These are phyloP conservation scores for Ahaetulla prasina DNA, from an alignment of 2,113 vertebrate genomes.

Conservation along the genomic window DNA sequence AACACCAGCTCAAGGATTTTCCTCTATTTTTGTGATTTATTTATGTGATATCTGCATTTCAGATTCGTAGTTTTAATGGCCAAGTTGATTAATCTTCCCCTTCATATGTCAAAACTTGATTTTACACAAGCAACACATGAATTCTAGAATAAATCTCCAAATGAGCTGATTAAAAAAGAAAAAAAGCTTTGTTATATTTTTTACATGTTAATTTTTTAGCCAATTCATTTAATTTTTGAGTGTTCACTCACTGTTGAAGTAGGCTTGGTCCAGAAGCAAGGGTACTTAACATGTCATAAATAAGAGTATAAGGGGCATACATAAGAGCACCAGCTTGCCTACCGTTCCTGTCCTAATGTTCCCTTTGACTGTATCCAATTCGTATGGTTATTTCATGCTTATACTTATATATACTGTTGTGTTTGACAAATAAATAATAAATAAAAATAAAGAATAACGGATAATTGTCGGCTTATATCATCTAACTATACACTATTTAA, in stretches of 20 bases:
- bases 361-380: too few species aligned
- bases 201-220: background rate
- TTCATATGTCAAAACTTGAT: background rate
- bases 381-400: too few species aligned
- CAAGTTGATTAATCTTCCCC: background rate
- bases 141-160: background rate
- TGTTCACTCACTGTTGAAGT: background rate
- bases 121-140: background rate
- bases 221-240: background rate
- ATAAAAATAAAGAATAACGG: background rate
- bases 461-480: background rate
- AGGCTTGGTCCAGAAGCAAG: background rate
- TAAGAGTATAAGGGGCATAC: too few species aligned
- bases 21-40: background rate
- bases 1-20: background rate
- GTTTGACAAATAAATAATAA: too few species aligned
- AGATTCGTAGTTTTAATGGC: background rate
- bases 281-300: background rate
- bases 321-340: too few species aligned
- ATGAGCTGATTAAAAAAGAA: background rate
- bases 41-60: background rate
- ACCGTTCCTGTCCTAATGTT: too few species aligned
- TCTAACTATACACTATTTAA: too few species aligned
- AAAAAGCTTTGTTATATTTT: background rate
- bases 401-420: too few species aligned